phyloP scores from a whole-genome alignment of 2,797 vertebrate species.

The Rhodeus uyekii region DNA sequence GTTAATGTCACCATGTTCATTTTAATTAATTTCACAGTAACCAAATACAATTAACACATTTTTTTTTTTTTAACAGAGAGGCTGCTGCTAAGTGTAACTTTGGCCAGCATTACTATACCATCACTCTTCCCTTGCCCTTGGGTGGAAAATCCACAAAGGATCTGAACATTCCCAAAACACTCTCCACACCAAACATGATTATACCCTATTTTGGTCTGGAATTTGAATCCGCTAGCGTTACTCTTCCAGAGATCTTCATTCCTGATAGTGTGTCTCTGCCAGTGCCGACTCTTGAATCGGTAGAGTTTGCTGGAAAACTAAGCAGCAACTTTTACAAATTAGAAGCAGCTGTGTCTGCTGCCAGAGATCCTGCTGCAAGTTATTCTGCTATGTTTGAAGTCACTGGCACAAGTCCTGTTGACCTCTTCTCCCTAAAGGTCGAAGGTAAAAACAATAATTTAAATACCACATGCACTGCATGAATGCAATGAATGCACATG shows the following conservation, averaged over 20 bases:
- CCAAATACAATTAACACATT: background rate
- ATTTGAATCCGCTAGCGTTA: conserved; percentile 76
- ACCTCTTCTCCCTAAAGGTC: conserved; percentile 82
- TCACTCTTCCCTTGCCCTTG: conserved; percentile 84
- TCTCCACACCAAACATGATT: conserved; percentile 78
- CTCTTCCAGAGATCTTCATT: conserved; percentile 79
- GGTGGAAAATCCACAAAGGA: conserved; percentile 85
- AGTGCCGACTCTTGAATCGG: conserved; percentile 81
- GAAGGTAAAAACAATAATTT: conserved; percentile 76
- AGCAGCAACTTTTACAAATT: conserved; percentile 90
- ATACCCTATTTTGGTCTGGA: conserved; percentile 79
- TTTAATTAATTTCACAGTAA: background rate
- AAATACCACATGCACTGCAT: background rate
- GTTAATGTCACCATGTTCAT: conserved; percentile 31
- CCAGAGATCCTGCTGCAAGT: conserved; percentile 76
- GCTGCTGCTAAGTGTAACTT: conserved; percentile 79
- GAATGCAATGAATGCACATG: background rate
- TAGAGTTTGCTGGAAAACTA: conserved; percentile 81
- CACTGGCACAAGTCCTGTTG: conserved; percentile 78
- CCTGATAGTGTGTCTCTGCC: conserved; percentile 78
- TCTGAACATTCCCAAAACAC: conserved; percentile 71
- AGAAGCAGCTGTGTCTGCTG: conserved; percentile 75
- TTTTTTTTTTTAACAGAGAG: conserved; percentile 73
- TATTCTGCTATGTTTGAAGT: conserved; percentile 77
- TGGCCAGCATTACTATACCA: conserved; percentile 75